These are phyloP conservation scores for human (Homo sapiens) DNA, from an alignment of 2,113 vertebrate species.

Conservation along the genomic window DNA sequence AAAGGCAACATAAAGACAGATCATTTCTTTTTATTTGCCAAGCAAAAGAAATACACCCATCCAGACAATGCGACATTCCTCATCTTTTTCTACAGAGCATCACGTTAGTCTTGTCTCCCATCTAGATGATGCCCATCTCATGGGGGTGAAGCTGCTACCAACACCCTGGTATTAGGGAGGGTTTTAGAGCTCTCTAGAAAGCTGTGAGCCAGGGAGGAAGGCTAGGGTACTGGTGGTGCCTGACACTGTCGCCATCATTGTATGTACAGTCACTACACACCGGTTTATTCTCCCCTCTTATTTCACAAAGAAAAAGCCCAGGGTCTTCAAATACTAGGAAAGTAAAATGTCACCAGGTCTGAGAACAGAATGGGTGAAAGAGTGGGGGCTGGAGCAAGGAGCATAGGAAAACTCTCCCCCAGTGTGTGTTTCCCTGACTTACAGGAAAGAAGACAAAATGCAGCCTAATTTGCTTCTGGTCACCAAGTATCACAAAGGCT, in stretches of 20 bases:
- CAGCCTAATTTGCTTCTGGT: neutral
- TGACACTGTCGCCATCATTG: accelerated
- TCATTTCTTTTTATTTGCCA: neutral
- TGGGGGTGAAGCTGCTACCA: neutral
- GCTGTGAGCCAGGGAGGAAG: neutral
- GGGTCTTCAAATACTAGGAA: neutral
- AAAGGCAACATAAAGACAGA: neutral
- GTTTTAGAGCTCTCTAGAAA: neutral
- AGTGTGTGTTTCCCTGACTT: neutral
- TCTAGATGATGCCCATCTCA: neutral
- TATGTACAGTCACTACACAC: no score
- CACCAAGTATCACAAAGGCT: neutral
- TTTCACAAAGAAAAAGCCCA: neutral
- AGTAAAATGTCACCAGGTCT: neutral
- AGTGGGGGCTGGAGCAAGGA: neutral
- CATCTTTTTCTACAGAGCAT: neutral
- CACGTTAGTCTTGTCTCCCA: neutral
- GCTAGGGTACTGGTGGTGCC: neutral
- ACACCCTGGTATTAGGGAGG: neutral
- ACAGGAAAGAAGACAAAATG: neutral
- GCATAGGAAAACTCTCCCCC: neutral
- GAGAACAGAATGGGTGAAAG: neutral
- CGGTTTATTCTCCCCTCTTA: neutral
- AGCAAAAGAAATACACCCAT: neutral
- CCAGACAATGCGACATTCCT: neutral